Evolutionary conservation across 2,113 vertebrate species (phyloP).

Genomic region (Oryzias woworae): DNA sequence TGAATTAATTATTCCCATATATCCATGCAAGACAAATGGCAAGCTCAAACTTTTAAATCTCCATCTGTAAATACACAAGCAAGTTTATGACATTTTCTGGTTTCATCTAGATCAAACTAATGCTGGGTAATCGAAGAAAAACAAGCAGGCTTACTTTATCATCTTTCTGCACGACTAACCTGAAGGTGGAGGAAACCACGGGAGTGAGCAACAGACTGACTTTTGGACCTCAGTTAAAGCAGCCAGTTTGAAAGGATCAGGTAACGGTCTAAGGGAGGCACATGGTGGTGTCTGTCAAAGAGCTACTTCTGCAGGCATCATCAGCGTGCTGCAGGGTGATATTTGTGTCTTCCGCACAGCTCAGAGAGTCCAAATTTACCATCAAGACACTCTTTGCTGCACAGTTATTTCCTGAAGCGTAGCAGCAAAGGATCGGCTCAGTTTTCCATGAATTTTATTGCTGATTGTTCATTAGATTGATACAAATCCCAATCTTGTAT

Average conservation of each 20-base stretch:
- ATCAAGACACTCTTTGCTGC: conserved; percentile 11
- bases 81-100: conserved; percentile 2
- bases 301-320: conserved; percentile 83
- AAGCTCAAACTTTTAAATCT: neutral
- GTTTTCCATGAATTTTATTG: neutral
- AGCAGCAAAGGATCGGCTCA: neutral
- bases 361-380: conserved; percentile 45
- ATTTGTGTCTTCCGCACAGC: conserved; percentile 73
- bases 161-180: conserved; percentile 68
- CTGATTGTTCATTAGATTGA: conserved; percentile 4
- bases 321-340: conserved; percentile 76
- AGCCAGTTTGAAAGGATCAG: conserved; percentile 82
- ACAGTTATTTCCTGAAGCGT: conserved; percentile 2
- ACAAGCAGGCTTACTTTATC: conserved; percentile 46
- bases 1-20: conserved; percentile 30
- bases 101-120: neutral
- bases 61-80: no score
- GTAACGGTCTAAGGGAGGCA: conserved; percentile 80
- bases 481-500: conserved; percentile 27
- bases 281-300: conserved; percentile 95
- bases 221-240: conserved; percentile 82
- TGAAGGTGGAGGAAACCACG: conserved; percentile 76
- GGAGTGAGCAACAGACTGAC: conserved; percentile 73
- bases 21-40: conserved; percentile 47
- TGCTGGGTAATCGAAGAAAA: conserved; percentile 2